phyloP scores from a whole-genome alignment of 2,888 invertebrate species.

The Pinctada fucata region DNA sequence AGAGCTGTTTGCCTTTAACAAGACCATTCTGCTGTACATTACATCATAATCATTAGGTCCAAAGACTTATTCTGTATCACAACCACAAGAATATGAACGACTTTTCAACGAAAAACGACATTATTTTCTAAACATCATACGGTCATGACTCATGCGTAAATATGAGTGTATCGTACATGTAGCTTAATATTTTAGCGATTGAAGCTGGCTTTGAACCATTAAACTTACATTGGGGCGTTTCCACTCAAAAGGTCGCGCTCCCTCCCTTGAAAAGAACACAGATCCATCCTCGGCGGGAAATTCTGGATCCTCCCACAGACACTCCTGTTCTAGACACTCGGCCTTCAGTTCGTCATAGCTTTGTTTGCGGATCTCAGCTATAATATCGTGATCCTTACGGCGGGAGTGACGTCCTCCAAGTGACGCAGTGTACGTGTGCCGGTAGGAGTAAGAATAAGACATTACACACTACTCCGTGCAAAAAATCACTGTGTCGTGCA shows the following conservation, averaged over 20 bases:
- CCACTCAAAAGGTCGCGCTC: conserved; percentile 93
- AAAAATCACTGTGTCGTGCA: too few relatives aligned
- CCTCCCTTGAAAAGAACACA: conserved; percentile 88
- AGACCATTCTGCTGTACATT: too few relatives aligned
- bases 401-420: conserved; percentile 34
- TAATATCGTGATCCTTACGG: conserved; percentile 41
- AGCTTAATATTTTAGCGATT: background rate
- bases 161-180: background rate
- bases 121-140: too few relatives aligned
- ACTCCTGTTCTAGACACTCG: conserved; percentile 84
- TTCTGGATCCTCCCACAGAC: conserved; percentile 92
- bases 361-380: conserved; percentile 75
- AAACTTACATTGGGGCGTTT: conserved; percentile 84
- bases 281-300: conserved; percentile 89
- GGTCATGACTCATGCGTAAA: too few relatives aligned
- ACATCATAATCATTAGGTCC: too few relatives aligned
- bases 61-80: too few relatives aligned
- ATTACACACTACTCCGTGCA: too few relatives aligned
- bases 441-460: too few relatives aligned
- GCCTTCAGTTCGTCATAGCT: conserved; percentile 94
- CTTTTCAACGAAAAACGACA: too few relatives aligned
- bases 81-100: too few relatives aligned
- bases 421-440: background rate
- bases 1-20: too few relatives aligned
- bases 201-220: background rate